Percentiles rank a stretch among this genome's conserved stretches.
Evolutionary conservation across 2,113 vertebrate genomes (phyloP).

Genomic region (Nothocercus julius): DNA sequence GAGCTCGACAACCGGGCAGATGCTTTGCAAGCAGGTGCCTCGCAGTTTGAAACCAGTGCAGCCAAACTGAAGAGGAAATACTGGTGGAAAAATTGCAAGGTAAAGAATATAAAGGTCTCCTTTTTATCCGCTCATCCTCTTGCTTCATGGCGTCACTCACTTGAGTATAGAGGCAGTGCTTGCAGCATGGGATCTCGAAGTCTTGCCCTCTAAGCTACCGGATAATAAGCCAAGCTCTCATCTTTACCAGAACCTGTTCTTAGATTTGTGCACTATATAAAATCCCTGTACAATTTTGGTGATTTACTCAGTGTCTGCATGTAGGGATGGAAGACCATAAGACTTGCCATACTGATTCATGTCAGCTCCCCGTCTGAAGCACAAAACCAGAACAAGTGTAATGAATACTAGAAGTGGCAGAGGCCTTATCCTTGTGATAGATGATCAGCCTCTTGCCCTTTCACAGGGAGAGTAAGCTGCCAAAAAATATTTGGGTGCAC

Average conservation of each 20-base stretch:
- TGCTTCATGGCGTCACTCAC: background rate
- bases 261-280: background rate
- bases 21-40: constrained; percentile 75
- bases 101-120: constrained; percentile 30
- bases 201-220: background rate
- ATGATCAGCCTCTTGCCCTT: background rate
- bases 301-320: background rate
- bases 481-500: background rate
- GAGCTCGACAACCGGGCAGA: constrained; percentile 78
- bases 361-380: background rate
- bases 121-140: too few species aligned
- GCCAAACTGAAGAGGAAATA: constrained; percentile 92
- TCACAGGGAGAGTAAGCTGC: background rate
- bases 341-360: background rate
- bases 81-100: constrained; percentile 96
- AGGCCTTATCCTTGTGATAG: background rate
- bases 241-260: background rate
- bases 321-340: background rate
- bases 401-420: background rate
- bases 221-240: background rate
- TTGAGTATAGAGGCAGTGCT: background rate
- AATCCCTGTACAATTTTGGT: background rate
- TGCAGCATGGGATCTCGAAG: background rate
- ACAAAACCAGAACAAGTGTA: background rate
- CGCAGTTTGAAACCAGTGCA: constrained; percentile 80